Conservation (phyloP, 2,888 invertebrate species). For the Calephelis perditalis region DNA sequence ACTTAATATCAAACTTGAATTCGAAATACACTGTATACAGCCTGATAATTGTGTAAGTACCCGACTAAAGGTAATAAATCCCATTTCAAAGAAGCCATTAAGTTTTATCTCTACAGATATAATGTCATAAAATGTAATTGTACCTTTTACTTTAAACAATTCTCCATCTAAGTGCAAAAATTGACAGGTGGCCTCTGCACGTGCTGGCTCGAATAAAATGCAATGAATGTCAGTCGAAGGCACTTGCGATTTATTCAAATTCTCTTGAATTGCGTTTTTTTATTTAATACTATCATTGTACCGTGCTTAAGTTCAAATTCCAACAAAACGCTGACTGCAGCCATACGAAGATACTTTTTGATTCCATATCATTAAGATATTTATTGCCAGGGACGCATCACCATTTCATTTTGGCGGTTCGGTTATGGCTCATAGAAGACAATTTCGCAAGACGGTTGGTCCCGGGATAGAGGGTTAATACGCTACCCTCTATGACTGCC, state of each 20-base stretch:
- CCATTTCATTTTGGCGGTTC: slow-evolving; percentile 56
- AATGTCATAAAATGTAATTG: slow-evolving; percentile 23
- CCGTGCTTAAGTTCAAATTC: slow-evolving; percentile 43
- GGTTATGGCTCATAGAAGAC: slow-evolving; percentile 45
- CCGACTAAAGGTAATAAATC: no score
- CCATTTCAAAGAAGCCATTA: not conserved
- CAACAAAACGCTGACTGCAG: slow-evolving; percentile 38
- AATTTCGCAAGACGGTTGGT: slow-evolving; percentile 42
- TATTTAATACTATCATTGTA: slow-evolving; percentile 37
- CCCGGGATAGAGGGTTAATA: slow-evolving; percentile 55
- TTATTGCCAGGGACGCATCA: slow-evolving; percentile 52
- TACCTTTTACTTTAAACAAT: slow-evolving; percentile 38
- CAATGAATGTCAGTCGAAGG: slow-evolving; percentile 74
- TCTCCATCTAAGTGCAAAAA: slow-evolving; percentile 52
- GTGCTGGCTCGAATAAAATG: slow-evolving; percentile 70
- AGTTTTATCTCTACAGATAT: not conserved
- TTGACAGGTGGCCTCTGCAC: slow-evolving; percentile 73
- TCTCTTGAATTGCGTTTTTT: slow-evolving; percentile 20
- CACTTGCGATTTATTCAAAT: slow-evolving; percentile 37
- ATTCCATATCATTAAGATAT: slow-evolving; percentile 77
- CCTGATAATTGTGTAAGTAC: no score
- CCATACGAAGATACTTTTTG: slow-evolving; percentile 65
- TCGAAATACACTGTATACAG: no score
- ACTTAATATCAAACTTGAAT: no score
- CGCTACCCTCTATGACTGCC: slow-evolving; percentile 73